These are phyloP conservation scores for Sphinx pinastri DNA, from an alignment of 2,888 invertebrate species.

Conservation along the genomic window DNA sequence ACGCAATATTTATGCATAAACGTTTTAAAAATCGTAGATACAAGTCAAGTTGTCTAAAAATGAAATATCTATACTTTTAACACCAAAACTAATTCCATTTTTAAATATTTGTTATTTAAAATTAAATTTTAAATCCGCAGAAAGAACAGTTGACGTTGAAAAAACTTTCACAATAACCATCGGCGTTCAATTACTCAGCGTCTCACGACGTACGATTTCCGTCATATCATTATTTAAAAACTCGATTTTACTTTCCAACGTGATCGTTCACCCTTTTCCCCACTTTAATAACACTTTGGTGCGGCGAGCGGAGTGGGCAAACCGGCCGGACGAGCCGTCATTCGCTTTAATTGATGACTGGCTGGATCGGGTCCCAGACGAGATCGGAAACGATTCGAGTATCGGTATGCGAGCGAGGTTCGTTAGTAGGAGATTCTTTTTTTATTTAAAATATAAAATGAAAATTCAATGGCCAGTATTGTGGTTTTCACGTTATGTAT, in stretches of 20 bases:
- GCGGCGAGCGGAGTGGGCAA: constrained; percentile 32
- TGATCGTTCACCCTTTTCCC: constrained; percentile 35
- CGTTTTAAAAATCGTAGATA: too few relatives aligned
- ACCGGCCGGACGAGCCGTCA: constrained; percentile 46
- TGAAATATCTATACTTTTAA: too few relatives aligned
- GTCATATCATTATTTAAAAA: constrained; percentile 38
- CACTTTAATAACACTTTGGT: constrained; percentile 37
- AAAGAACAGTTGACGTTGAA: constrained; percentile 1
- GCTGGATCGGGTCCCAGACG: constrained; percentile 40
- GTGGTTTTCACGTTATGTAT: constrained; percentile 16
- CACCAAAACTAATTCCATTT: too few relatives aligned
- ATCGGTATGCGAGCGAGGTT: constrained; percentile 39
- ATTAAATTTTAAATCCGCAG: neutral
- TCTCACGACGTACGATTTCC: constrained; percentile 37
- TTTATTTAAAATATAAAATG: constrained; percentile 17
- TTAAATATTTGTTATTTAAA: too few relatives aligned
- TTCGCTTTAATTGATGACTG: constrained; percentile 60
- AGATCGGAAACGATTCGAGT: constrained; percentile 37
- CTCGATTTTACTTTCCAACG: constrained; percentile 38
- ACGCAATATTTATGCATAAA: too few relatives aligned
- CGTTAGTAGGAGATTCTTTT: constrained; percentile 35
- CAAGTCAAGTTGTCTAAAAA: too few relatives aligned
- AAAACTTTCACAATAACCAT: constrained; percentile 22
- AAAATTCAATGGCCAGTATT: constrained; percentile 27
- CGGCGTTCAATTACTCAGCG: constrained; percentile 32